A percentile compares a stretch with the other conserved stretches of the same genome.
phyloP scores from a whole-genome alignment of 2,113 vertebrate genomes.

The Herpailurus yagouaroundi region DNA sequence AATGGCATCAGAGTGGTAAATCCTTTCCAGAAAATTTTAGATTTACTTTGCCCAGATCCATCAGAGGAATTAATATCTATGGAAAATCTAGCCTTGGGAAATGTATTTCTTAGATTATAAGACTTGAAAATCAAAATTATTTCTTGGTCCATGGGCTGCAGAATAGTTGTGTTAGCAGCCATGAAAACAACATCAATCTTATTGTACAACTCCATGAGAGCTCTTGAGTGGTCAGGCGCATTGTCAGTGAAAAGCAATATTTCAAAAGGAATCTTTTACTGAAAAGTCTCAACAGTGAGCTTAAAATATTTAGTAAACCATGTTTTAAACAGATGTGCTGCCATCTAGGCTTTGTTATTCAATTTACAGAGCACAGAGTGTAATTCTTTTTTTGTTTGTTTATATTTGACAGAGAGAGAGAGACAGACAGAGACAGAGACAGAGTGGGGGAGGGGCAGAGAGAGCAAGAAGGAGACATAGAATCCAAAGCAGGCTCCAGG shows the following conservation, averaged over 20 bases:
- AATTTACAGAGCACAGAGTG: neutral
- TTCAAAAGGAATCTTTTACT: neutral
- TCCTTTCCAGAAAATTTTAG: neutral
- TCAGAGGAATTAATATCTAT: neutral
- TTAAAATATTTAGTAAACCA: neutral
- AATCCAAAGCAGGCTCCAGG: no score
- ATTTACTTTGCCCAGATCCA: neutral
- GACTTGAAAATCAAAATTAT: neutral
- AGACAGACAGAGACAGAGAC: no score
- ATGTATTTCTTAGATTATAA: neutral
- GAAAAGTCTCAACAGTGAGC: neutral
- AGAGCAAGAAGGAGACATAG: no score
- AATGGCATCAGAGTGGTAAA: neutral
- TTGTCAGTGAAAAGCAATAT: neutral
- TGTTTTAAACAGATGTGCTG: neutral
- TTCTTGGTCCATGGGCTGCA: neutral
- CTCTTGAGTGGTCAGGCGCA: neutral
- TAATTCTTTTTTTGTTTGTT: neutral
- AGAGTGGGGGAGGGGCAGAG: no score
- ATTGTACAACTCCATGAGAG: neutral
- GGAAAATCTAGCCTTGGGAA: neutral
- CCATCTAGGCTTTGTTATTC: neutral
- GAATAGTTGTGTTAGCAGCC: neutral
- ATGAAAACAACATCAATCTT: neutral
- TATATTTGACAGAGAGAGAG: no score